Base-by-base conservation (phyloP, 2,797 vertebrate genomes). In the Yasuhikotakia modesta region DNA sequence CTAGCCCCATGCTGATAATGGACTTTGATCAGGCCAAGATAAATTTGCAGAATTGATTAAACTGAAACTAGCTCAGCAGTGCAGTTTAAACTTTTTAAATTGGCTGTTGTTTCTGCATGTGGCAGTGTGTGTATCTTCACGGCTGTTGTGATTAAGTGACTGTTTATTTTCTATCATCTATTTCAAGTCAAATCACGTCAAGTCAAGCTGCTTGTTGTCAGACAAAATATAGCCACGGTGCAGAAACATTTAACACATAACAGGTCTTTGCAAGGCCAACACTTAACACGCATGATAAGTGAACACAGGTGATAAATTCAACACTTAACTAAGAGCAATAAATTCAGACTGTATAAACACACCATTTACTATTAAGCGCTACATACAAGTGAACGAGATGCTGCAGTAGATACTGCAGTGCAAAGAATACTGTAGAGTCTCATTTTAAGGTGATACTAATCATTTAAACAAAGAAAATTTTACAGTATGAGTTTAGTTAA, bases 21-120 rank as follows among this genome's bases (percentile, higher is more conserved):
- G 90, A 90, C 89, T 92, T 87, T 88, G 91, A 92, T 93, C 86
- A 74, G 89, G 89, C 88, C 84, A 82, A 88, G 91, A 92, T 91
- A 90, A 89, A 91, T 90, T 84, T 87, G 85, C 89, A 88, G 85
- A 90, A 89, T 87, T 91, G 88, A 92, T 90, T 90, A 88, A 88
- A 85, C 89, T 88, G 85, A 85, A 79, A 89, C 86, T 39, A 79
- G 80, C 83, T 91, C 86, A 43, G 57, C 70, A 52, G 53, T 61
- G 66, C 43, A 70, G 55, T 64, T 69, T 57, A 55, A 70, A 27
- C 58, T 71, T 75, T 65, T 52, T 6, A 7, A 30, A 60, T 24
- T 60, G 57, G 13, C 13, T 71, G 19, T 71, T 57, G 69, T 35
- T 32, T 7, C 7, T 27, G 46, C 19, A 48, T 32, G 46, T 52